Evolutionary conservation across 2,888 invertebrate species (phyloP).

Genomic region (Melipona beecheii): DNA sequence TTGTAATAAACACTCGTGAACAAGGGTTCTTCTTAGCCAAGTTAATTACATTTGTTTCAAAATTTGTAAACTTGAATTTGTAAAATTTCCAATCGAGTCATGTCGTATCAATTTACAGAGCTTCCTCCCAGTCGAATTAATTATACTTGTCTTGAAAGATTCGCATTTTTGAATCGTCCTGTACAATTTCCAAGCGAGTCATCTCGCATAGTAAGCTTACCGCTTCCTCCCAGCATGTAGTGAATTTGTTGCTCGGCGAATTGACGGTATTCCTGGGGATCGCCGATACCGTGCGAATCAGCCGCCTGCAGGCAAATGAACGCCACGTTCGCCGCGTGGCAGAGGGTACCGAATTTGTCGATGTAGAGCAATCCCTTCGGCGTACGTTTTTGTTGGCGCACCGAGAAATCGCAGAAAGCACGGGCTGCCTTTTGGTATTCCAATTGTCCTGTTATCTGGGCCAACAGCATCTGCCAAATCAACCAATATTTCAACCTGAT

Average conservation of each 20-base stretch:
- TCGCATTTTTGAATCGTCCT: not conserved
- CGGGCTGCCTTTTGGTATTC: slow-evolving; percentile 83
- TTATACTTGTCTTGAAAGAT: not conserved
- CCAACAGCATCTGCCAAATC: slow-evolving; percentile 39
- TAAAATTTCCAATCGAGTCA: too few relatives aligned
- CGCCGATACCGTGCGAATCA: slow-evolving; percentile 70
- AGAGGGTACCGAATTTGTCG: slow-evolving; percentile 85
- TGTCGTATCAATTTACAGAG: too few relatives aligned
- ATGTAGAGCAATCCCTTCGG: slow-evolving; percentile 86
- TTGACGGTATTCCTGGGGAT: slow-evolving; percentile 81
- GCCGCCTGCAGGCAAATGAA: slow-evolving; percentile 85
- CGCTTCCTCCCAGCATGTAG: slow-evolving; percentile 85
- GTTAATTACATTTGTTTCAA: too few relatives aligned
- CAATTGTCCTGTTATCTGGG: slow-evolving; percentile 83
- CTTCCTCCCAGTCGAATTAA: not conserved
- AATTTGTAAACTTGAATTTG: too few relatives aligned
- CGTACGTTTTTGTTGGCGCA: slow-evolving; percentile 84
- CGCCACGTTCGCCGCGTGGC: slow-evolving; percentile 86
- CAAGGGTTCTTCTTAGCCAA: too few relatives aligned
- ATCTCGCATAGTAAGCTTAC: slow-evolving; percentile 57
- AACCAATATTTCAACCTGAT: not conserved
- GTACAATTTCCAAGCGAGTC: not conserved
- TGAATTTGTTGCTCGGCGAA: slow-evolving; percentile 86
- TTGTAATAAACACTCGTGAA: too few relatives aligned
- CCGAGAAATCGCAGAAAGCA: slow-evolving; percentile 85